Conservation (phyloP, 2,113 vertebrate genomes). For the Ceyx margarethae region DNA sequence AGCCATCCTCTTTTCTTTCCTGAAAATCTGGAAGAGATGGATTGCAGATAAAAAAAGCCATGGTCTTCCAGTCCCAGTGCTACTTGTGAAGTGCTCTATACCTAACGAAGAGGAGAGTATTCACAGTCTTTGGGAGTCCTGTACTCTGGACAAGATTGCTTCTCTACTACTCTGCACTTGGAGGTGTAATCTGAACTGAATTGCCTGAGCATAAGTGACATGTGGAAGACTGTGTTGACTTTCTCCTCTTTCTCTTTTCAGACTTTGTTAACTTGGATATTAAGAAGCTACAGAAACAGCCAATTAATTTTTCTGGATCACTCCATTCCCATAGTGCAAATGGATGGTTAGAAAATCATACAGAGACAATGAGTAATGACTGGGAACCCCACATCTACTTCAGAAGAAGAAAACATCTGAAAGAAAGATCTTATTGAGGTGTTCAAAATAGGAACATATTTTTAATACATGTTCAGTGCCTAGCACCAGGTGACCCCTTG, state of each 20-base stretch:
- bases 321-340: background rate
- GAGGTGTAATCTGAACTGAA: background rate
- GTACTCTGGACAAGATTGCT: background rate
- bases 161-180: background rate
- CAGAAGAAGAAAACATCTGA: background rate
- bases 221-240: background rate
- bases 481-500: background rate
- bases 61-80: background rate
- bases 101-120: background rate
- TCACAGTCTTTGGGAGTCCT: background rate
- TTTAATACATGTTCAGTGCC: background rate
- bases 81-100: background rate
- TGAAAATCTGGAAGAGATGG: background rate
- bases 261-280: background rate
- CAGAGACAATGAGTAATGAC: background rate
- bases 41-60: background rate
- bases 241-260: background rate
- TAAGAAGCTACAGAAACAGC: background rate
- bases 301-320: background rate
- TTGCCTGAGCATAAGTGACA: background rate
- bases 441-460: background rate
- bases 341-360: background rate
- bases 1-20: background rate
- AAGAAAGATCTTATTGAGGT: background rate
- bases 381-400: background rate